Percentiles rank a stretch among this genome's conserved stretches.
phyloP scores from a whole-genome alignment of 1,140 invertebrate genomes.

The Euglossa dilemma region DNA sequence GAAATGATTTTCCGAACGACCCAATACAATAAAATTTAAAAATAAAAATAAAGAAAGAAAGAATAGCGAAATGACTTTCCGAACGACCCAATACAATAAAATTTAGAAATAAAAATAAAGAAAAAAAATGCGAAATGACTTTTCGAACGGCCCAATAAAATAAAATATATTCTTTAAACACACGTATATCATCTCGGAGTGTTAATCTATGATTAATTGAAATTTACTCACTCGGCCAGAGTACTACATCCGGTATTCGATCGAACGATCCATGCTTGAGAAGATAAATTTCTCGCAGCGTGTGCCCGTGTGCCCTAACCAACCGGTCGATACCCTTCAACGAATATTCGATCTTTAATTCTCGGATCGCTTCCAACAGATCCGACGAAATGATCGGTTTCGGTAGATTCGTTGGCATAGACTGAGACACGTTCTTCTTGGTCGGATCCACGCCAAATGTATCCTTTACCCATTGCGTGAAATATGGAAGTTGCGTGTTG shows the following conservation, averaged over 20 bases:
- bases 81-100: too few species aligned
- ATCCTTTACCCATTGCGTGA: conserved; percentile 91
- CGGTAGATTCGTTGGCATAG: conserved; percentile 83
- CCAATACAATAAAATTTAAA: too few species aligned
- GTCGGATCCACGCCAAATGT: conserved; percentile 87
- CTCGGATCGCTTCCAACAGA: conserved; percentile 85
- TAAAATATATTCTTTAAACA: too few species aligned
- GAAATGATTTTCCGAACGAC: too few species aligned
- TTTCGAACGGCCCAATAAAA: too few species aligned
- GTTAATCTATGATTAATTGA: neutral
- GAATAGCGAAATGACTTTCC: too few species aligned
- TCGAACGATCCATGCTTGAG: conserved; percentile 88
- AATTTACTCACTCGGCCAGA: conserved; percentile 90
- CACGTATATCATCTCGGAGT: neutral
- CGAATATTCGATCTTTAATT: conserved; percentile 88
- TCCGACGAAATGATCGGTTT: conserved; percentile 82
- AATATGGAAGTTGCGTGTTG: conserved; percentile 88
- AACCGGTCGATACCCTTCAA: conserved; percentile 92
- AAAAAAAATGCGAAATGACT: too few species aligned
- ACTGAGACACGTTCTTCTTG: conserved; percentile 77
- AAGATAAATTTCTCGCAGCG: conserved; percentile 93
- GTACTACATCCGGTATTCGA: conserved; percentile 95
- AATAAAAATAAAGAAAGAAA: too few species aligned
- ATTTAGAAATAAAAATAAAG: too few species aligned
- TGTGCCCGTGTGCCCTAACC: conserved; percentile 97